Conservation (phyloP, 2,113 vertebrate species). For the Microcebus murinus region DNA sequence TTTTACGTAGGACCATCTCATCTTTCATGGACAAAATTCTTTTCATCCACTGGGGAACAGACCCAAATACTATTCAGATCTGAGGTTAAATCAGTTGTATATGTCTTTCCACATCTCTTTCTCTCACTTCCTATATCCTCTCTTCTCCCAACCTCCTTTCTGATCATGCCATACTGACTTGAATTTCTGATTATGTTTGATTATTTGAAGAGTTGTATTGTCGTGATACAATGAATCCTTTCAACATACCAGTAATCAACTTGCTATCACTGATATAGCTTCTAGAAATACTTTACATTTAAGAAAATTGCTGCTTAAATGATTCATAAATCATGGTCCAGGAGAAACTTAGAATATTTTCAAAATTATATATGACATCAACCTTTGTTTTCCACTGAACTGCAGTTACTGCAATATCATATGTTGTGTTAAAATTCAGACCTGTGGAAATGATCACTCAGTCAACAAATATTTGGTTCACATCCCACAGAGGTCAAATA, state of each 20-base stretch:
- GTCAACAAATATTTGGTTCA: slow-evolving; percentile 27
- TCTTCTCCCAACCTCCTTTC: neutral
- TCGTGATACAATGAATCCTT: slow-evolving; percentile 43
- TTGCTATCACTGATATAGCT: neutral
- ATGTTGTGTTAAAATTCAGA: slow-evolving; percentile 12
- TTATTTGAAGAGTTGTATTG: slow-evolving; percentile 33
- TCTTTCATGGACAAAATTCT: neutral
- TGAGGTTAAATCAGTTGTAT: neutral
- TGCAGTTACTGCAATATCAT: neutral
- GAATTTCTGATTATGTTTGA: slow-evolving; percentile 18
- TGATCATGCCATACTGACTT: neutral
- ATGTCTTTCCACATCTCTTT: neutral
- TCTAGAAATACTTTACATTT: neutral
- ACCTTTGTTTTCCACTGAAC: slow-evolving; percentile 32
- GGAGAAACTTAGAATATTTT: neutral
- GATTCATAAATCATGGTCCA: neutral
- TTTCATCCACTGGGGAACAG: neutral
- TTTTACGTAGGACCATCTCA: neutral
- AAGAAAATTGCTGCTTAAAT: slow-evolving; percentile 18
- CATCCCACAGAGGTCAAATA: neutral
- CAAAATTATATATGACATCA: neutral
- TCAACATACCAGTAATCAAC: neutral
- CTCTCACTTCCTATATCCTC: neutral
- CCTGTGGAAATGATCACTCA: neutral
- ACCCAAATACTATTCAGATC: neutral